Evolutionary conservation across 2,888 invertebrate genomes (phyloP).

Genomic region (Nipponacmea schrenckii): DNA sequence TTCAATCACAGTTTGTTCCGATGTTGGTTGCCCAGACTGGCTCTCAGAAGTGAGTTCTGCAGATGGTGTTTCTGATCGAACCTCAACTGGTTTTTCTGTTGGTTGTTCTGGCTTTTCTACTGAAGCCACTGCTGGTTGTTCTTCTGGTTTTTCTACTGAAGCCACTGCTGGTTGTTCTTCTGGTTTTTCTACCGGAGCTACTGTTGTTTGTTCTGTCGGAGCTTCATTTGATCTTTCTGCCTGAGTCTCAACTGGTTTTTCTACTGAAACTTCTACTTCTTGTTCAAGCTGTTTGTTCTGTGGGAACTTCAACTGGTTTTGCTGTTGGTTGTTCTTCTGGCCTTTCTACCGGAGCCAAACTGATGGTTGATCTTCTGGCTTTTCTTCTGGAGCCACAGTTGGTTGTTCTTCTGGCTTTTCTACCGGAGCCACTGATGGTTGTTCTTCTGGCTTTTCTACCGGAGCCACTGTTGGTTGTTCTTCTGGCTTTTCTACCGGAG

Average conservation of each 20-base stretch:
- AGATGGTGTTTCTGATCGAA: neutral
- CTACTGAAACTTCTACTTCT: neutral
- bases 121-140: neutral
- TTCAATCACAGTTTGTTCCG: neutral
- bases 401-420: neutral
- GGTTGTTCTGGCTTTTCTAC: neutral
- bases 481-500: neutral
- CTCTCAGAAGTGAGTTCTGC: neutral
- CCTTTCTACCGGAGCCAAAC: neutral
- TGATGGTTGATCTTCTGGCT: neutral
- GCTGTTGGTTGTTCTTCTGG: neutral
- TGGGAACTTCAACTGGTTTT: too few species aligned
- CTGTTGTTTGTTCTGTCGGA: too few species aligned
- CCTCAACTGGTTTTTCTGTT: neutral
- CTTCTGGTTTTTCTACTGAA: neutral
- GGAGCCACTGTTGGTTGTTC: neutral
- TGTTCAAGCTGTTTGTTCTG: neutral
- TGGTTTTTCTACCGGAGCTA: neutral
- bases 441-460: neutral
- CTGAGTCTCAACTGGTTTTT: neutral
- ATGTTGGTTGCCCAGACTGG: neutral
- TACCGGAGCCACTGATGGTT: neutral
- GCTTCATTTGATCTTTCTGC: neutral
- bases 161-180: neutral
- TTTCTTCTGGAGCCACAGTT: neutral